Evolutionary conservation across 2,888 invertebrate species (phyloP).

Genomic region (Lymantria dispar): DNA sequence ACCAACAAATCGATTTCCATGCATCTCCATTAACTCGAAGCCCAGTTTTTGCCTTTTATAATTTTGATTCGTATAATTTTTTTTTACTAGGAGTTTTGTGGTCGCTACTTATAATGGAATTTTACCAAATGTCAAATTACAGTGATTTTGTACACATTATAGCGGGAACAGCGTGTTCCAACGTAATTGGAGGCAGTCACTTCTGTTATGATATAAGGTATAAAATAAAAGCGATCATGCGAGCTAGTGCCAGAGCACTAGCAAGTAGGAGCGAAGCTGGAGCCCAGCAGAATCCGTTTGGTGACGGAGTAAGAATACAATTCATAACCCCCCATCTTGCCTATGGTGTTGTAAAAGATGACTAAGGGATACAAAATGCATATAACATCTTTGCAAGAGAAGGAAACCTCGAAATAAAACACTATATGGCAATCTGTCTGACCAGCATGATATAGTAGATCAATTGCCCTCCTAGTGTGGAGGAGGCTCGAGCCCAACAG

Average conservation of each 20-base stretch:
- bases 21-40: conserved; percentile 22
- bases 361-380: no score
- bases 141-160: conserved; percentile 67
- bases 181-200: conserved; percentile 61
- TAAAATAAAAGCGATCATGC: conserved; percentile 17
- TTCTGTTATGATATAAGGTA: conserved; percentile 40
- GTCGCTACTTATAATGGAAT: conserved; percentile 54
- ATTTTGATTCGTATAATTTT: conserved; percentile 25
- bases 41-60: conserved; percentile 27
- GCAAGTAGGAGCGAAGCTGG: no score
- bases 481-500: no score
- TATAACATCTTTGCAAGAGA: no score
- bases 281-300: no score
- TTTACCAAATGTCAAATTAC: conserved; percentile 66
- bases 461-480: no score
- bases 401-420: no score
- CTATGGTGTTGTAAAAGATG: no score
- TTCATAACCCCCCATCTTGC: no score
- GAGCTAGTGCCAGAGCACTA: neutral
- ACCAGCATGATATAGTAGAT: no score
- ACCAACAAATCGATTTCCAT: conserved; percentile 23
- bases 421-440: no score
- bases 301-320: no score
- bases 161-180: conserved; percentile 54
- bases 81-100: conserved; percentile 36